phyloP scores from a whole-genome alignment of 2,797 vertebrate species.

The Periophthalmus magnuspinnatus region DNA sequence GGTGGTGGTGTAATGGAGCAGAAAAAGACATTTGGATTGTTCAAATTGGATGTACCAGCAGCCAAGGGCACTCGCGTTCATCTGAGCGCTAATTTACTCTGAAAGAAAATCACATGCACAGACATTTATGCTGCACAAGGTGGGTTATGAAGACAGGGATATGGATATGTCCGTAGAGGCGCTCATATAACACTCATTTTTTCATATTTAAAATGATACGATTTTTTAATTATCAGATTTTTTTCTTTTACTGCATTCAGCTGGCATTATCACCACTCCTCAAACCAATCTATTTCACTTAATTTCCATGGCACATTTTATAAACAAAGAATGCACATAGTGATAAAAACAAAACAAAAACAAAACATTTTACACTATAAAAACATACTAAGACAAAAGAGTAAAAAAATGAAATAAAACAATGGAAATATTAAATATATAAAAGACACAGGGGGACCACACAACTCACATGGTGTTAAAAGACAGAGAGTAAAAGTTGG shows the following conservation, averaged over 20 bases:
- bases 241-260: not conserved
- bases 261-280: accelerated
- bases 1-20: conserved; percentile 79
- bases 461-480: too few species aligned
- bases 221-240: not conserved
- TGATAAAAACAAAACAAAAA: too few species aligned
- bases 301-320: too few species aligned
- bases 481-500: too few species aligned
- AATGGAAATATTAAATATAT: too few species aligned
- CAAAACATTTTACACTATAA: too few species aligned
- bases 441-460: too few species aligned
- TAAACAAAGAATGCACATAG: too few species aligned
- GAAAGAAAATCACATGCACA: conserved; percentile 40
- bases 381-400: too few species aligned
- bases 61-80: conserved; percentile 58
- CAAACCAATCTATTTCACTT: too few species aligned
- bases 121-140: conserved; percentile 35
- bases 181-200: not conserved
- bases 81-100: conserved; percentile 62
- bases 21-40: conserved; percentile 75
- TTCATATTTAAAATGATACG: not conserved
- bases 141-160: conserved; percentile 10
- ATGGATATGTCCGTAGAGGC: not conserved
- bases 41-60: conserved; percentile 70
- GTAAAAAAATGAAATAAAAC: too few species aligned